A percentile compares a stretch with the other conserved stretches of the same genome.
These are phyloP conservation scores for Copsychus sechellarum DNA, from an alignment of 2,113 vertebrate species.

Conservation along the genomic window DNA sequence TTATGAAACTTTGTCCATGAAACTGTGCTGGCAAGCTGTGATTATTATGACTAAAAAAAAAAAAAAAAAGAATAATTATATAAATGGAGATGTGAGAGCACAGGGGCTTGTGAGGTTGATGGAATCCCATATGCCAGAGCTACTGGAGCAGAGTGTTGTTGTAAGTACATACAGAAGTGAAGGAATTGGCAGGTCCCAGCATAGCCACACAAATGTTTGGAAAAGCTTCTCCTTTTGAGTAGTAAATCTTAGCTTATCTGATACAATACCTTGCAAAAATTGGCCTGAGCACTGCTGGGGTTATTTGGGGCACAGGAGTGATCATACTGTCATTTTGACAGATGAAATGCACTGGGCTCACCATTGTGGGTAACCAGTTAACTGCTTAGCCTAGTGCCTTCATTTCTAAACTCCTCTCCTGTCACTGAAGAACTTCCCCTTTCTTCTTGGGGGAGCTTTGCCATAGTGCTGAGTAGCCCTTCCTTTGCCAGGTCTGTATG, in stretches of 20 bases:
- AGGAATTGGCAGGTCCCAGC: not conserved
- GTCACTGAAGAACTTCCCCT: not conserved
- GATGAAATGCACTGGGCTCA: rapidly evolving
- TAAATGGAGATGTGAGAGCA: not conserved
- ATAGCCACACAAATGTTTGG: not conserved
- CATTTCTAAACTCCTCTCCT: not conserved
- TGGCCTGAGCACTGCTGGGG: not conserved
- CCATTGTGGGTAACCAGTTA: not conserved
- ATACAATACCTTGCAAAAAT: not conserved
- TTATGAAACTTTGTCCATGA: not conserved
- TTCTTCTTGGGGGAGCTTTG: not conserved
- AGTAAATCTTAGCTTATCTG: not conserved
- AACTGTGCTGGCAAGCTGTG: not conserved
- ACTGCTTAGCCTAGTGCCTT: not conserved
- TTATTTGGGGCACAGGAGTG: not conserved
- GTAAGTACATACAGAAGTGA: not conserved
- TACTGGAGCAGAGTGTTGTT: not conserved
- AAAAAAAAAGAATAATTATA: not conserved
- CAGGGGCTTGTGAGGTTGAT: not conserved
- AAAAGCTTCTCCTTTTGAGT: not conserved
- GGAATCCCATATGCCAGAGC: not conserved
- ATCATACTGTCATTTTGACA: not conserved
- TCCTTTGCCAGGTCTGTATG: not conserved
- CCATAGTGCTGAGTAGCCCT: not conserved
- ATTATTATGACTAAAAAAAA: not conserved